These are phyloP conservation scores for Sternotherus odoratus DNA, from an alignment of 2,797 vertebrate species.

Conservation along the genomic window DNA sequence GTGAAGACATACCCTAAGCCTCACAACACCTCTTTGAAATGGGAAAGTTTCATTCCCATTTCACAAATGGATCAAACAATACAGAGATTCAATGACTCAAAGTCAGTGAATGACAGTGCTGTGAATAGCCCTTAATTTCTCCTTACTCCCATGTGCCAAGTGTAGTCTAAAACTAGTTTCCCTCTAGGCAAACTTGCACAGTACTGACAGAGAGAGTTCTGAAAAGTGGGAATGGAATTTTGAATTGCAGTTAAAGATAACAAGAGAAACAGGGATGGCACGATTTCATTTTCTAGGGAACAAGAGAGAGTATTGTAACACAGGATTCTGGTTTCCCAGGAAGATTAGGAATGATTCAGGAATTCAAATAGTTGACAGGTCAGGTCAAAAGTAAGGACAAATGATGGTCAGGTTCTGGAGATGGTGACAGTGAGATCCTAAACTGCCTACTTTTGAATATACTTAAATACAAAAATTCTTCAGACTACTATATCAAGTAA, in stretches of 20 bases:
- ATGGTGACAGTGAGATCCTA: background rate
- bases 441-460: background rate
- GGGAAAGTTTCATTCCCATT: background rate
- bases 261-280: background rate
- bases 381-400: background rate
- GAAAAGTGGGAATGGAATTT: background rate
- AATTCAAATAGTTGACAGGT: conserved; percentile 1
- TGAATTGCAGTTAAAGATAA: background rate
- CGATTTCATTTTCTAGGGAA: background rate
- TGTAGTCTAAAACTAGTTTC: background rate
- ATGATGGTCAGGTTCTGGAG: background rate
- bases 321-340: background rate
- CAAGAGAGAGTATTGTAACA: background rate
- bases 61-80: background rate
- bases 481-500: rapidly evolving
- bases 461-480: background rate
- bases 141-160: background rate
- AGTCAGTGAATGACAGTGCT: background rate
- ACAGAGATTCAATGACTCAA: background rate
- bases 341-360: conserved; percentile 5
- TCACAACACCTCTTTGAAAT: background rate
- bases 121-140: background rate
- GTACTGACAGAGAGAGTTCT: rapidly evolving
- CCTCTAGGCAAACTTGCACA: background rate
- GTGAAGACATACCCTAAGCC: background rate